phyloP scores from a whole-genome alignment of 2,888 invertebrate species.

The Eupithecia subfuscata region DNA sequence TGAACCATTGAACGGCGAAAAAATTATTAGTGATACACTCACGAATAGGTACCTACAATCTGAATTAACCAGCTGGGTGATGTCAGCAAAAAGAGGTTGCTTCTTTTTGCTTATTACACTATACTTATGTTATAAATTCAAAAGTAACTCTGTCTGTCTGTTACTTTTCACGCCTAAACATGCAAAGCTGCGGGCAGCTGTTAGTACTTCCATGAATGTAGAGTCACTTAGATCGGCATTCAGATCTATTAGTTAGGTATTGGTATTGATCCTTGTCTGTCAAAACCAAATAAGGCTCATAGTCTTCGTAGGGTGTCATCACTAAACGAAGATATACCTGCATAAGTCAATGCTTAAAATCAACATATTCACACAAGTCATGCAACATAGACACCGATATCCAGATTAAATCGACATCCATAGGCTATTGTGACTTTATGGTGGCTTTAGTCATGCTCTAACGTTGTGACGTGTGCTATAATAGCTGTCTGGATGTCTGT shows the following conservation, averaged over 20 bases:
- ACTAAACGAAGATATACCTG: not conserved
- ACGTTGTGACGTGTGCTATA: constrained; percentile 56
- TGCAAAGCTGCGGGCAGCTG: no score
- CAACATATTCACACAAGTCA: constrained; percentile 18
- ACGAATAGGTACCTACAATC: no score
- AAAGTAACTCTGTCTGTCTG: no score
- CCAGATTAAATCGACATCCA: constrained; percentile 73
- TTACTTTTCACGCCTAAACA: no score
- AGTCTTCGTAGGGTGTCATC: not conserved
- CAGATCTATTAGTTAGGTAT: no score
- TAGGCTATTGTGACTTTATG: constrained; percentile 69
- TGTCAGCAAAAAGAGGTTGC: no score
- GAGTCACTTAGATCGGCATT: not conserved
- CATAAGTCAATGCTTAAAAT: not conserved
- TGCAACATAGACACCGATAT: constrained; percentile 51
- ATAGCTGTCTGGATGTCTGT: constrained; percentile 46
- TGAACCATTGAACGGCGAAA: no score
- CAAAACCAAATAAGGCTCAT: not conserved
- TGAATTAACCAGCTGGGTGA: no score
- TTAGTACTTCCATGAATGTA: not conserved
- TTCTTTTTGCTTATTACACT: no score
- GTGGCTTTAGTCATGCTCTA: constrained; percentile 62
- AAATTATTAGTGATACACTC: no score
- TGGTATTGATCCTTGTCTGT: not conserved
- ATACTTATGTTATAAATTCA: no score